A percentile compares a stretch with the other conserved stretches of the same genome.
Conservation (phyloP, 2,888 invertebrate species). For the Caenorhabditis becei region DNA sequence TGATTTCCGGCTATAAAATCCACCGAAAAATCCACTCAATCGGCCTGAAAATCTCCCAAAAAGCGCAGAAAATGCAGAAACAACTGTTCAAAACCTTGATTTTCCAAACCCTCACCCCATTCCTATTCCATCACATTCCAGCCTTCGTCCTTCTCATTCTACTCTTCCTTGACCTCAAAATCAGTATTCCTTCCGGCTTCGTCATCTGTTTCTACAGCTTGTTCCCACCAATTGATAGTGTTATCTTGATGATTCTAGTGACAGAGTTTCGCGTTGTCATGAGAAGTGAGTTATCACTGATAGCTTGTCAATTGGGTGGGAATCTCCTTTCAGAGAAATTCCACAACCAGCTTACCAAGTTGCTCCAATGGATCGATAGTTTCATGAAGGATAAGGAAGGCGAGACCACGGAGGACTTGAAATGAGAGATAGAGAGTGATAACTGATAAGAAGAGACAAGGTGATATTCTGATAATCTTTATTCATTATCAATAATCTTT, state of each 20-base stretch:
- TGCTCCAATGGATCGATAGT: too few species aligned
- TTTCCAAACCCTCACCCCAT: constrained; percentile 4
- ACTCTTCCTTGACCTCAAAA: not conserved
- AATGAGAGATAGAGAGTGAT: too few species aligned
- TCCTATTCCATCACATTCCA: not conserved
- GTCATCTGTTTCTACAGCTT: constrained; percentile 5
- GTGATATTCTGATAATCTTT: too few species aligned
- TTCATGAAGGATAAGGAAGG: too few species aligned
- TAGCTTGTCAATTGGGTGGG: too few species aligned
- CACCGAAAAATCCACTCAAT: not conserved
- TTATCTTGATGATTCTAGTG: constrained; percentile 5
- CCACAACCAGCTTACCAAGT: too few species aligned
- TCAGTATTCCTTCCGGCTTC: not conserved
- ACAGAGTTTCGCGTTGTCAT: not conserved
- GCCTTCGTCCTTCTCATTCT: not conserved
- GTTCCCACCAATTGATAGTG: constrained; percentile 14
- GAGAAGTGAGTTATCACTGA: too few species aligned
- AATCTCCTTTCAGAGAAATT: too few species aligned
- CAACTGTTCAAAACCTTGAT: constrained; percentile 37
- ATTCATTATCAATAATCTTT: too few species aligned
- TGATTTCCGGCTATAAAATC: not conserved
- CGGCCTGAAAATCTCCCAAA: not conserved
- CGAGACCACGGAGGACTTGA: too few species aligned
- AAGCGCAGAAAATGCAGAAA: not conserved
- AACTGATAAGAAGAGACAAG: too few species aligned